Base-by-base conservation (phyloP, 2,888 invertebrate species). In the Teleogryllus oceanicus region DNA sequence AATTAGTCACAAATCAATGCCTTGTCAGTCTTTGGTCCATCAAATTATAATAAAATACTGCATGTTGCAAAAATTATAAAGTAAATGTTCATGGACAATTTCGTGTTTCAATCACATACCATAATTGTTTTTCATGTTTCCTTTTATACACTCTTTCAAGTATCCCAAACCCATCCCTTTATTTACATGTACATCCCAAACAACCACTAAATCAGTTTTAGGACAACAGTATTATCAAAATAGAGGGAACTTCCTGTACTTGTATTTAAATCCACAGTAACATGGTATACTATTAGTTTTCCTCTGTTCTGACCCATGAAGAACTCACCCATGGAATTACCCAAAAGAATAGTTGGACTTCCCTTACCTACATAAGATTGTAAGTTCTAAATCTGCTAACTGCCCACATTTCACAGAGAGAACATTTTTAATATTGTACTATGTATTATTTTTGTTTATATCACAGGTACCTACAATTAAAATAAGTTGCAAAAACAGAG, bases 401-500 rank as follows among this genome's bases (percentile, higher is more conserved):
- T 80, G 78, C 77, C 74, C 75, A 78, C 75, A 62, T 74, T 78
- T 49, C 76, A 37, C 24, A 37, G 24, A 37, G 24, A 79, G 37
- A 78, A 76, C 51, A 79, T n/a, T 78, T 78, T 81, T 80, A 50
- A 37, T 79, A 75, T 74, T 78, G 79, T 79, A 62, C 62, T 79
- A 74, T 21, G 62, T 78, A 74, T 78, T 62, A 62, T 37, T 78
- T 74, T 76, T 50, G 24, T 79, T 79, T 80, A 80, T 82, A 81
- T 82, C 82, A 82, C 82, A 82, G 81, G 81, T 82, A 80, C 80
- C 82, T 82, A 81, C 81, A 20, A 76, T 76, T 76, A 76, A 20
- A 76, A 37, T 21, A 21, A 16, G 20, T 76, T 37, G n/a, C 21
- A 20, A 76, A 24, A 24, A 21, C 37, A 76, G 37, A 76, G 16